A percentile compares a stretch with the other conserved stretches of the same genome.
phyloP scores from a whole-genome alignment of 1,140 invertebrate genomes.

The Lysiphlebus fabarum region DNA sequence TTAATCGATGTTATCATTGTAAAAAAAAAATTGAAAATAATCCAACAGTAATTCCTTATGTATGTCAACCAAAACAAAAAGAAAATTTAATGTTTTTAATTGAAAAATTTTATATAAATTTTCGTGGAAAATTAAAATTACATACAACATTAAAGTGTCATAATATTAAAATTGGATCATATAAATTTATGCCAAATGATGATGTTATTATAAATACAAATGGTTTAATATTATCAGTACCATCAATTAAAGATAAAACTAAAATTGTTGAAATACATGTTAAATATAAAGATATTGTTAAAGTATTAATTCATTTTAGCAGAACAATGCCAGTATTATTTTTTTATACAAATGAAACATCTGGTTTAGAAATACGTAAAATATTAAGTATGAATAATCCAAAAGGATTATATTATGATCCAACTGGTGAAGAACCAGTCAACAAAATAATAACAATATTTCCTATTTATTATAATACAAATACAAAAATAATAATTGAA shows the following conservation, averaged over 20 bases:
- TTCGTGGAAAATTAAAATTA: too few species aligned
- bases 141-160: slow-evolving; percentile 55
- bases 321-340: slow-evolving; percentile 72
- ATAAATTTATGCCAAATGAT: slow-evolving; percentile 68
- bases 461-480: too few species aligned
- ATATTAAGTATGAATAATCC: slow-evolving; percentile 59
- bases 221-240: slow-evolving; percentile 67
- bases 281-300: slow-evolving; percentile 64
- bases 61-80: slow-evolving; percentile 18
- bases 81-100: slow-evolving; percentile 38
- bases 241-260: slow-evolving; percentile 60
- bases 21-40: slow-evolving; percentile 55
- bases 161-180: slow-evolving; percentile 75
- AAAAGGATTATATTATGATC: slow-evolving; percentile 59
- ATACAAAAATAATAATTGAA: too few species aligned
- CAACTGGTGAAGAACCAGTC: slow-evolving; percentile 62
- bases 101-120: slow-evolving; percentile 45
- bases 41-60: slow-evolving; percentile 48
- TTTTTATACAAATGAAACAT: slow-evolving; percentile 67
- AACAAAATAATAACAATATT: slow-evolving; percentile 75
- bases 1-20: slow-evolving; percentile 69
- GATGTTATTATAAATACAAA: slow-evolving; percentile 64
- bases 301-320: slow-evolving; percentile 71
- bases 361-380: slow-evolving; percentile 66
- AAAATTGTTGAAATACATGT: slow-evolving; percentile 61